Percentiles rank a stretch among this genome's conserved stretches.
Evolutionary conservation across 2,113 vertebrate species (phyloP).

Genomic region (Pteruthius melanotis): DNA sequence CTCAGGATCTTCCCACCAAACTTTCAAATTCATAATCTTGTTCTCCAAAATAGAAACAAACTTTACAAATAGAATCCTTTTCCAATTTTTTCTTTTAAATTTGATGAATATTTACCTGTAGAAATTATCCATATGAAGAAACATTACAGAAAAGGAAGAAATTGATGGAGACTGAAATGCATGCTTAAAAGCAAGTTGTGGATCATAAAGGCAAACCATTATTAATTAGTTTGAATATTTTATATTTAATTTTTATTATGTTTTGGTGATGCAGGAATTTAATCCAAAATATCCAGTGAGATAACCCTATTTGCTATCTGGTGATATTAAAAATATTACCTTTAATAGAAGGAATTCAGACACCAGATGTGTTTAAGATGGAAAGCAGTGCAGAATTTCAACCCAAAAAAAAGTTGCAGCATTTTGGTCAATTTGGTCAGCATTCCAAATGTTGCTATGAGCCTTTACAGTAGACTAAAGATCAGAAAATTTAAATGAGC

Average conservation of each 20-base stretch:
- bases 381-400: neutral
- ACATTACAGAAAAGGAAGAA: neutral
- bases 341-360: neutral
- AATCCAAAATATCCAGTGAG: conserved; percentile 16
- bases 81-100: neutral
- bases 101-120: neutral
- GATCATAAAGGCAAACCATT: neutral
- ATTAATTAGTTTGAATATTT: neutral
- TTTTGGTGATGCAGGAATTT: neutral
- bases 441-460: neutral
- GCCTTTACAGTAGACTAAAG: neutral
- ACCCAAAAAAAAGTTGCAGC: neutral
- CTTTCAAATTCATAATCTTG: neutral
- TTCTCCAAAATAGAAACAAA: neutral
- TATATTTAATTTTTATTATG: neutral
- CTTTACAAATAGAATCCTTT: neutral
- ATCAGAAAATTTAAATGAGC: neutral
- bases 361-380: neutral
- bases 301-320: neutral
- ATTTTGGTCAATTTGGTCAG: neutral
- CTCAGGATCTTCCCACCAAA: neutral
- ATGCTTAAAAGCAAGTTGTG: neutral
- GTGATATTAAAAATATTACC: neutral
- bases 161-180: neutral
- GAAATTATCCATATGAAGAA: neutral